These are phyloP conservation scores for Meiosimyza decipiens DNA, from an alignment of 2,888 invertebrate species.

Conservation along the genomic window DNA sequence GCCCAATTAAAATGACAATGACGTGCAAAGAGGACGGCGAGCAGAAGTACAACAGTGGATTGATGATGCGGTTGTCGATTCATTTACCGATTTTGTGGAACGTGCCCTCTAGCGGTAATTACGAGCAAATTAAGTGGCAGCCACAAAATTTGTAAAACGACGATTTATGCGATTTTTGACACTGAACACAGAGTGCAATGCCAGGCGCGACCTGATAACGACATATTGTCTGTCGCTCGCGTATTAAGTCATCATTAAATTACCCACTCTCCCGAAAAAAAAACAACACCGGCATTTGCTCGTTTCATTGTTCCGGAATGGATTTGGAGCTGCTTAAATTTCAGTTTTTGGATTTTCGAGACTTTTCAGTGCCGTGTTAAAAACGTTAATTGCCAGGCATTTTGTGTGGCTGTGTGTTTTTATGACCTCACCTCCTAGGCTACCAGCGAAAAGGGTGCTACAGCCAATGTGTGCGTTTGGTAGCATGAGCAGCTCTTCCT, in stretches of 20 bases:
- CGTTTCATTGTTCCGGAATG: conserved; percentile 12
- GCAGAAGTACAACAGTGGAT: neutral
- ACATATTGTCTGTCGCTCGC: conserved; percentile 15
- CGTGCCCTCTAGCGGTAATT: conserved; percentile 64
- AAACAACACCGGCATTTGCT: neutral
- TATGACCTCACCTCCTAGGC: neutral
- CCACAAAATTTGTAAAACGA: conserved; percentile 53
- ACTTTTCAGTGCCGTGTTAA: conserved; percentile 23
- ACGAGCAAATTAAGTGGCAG: conserved; percentile 57
- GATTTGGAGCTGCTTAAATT: conserved; percentile 19
- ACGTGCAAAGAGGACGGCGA: conserved; percentile 43
- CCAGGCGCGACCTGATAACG: neutral
- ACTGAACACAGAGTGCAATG: conserved; percentile 47
- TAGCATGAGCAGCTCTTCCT: neutral
- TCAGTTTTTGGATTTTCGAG: conserved; percentile 5
- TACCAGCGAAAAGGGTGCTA: conserved; percentile 14
- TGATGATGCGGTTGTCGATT: conserved; percentile 4
- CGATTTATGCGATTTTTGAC: conserved; percentile 63
- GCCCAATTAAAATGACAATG: conserved; percentile 65
- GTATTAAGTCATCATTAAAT: too few relatives aligned
- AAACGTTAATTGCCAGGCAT: conserved; percentile 25
- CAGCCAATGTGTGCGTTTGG: neutral
- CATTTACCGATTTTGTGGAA: conserved; percentile 41
- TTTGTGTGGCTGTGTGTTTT: conserved; percentile 10
- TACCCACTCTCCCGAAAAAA: too few relatives aligned